Evolutionary conservation across 1,140 invertebrate genomes (phyloP), one percentile per base, ranked within the genome.

Genomic region (Trichonephila clavata): DNA sequence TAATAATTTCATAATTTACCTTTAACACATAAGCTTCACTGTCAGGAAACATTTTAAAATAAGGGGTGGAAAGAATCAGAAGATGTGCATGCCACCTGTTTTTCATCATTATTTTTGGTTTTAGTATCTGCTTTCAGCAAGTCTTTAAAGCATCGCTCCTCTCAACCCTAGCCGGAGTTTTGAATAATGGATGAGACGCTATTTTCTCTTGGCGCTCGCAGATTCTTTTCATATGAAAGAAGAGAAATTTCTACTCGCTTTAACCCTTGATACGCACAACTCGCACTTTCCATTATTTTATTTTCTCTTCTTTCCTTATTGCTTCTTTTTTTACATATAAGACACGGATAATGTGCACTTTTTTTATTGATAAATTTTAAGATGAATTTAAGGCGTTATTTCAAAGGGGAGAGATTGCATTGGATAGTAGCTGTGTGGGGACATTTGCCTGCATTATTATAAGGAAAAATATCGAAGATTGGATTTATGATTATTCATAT

Each of bases 181-280:
- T 87, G 86, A 87, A 87, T 87, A 63, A 87, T 87, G 59, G 16
- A 87, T 87, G 60, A 87, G 60, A 10, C 21, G 14, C 86, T 87
- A 27, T 63, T 87, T 87, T 63, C 32, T 18, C 83, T 63, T 87
- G 21, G 21, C 50, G 27, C 57, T 39, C 27, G 71, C 27, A 32
- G 24, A 32, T 32, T 77, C 71, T 77, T 87, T 87, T 87, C 60
- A 65, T 32, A 27, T 16, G 59, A 63, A 57, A 87, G 57, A 87
- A 87, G 86, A 87, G 86, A 65, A 63, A 63, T 87, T 87, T 87
- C 61, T 39, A 14, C 24, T 63, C 86, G 32, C 61, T 87, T 87
- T 87, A 63, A 87, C 86, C 86, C 86, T 39, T 87, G 86, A 87
- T 87, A 87, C 21, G 86, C 18, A 87, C 60, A 87, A 65, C 59